Evolutionary conservation across 1,140 invertebrate species (phyloP), one percentile per base, ranked within the genome.

Genomic region (Leptoteleia sp.): DNA sequence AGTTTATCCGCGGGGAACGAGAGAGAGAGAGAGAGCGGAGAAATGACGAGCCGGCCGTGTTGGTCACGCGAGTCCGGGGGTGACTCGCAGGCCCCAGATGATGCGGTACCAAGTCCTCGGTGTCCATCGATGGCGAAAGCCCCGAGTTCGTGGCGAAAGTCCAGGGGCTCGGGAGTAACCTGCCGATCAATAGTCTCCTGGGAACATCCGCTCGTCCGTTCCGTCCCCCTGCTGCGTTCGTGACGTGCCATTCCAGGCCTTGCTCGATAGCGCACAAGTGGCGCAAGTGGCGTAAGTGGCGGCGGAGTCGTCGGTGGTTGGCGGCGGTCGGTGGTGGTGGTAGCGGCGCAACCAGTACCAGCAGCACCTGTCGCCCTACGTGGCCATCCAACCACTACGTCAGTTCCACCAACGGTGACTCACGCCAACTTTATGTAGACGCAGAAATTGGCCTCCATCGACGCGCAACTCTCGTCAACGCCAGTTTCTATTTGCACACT

Each of bases 131-230:
- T 42, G 27, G 40, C 43, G 42, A 67, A 33, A 76, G 43, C 61
- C 12, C 1, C 22, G 22, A 19, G 76, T 76, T 65, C 50, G 19
- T 76, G 67, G 81, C 76, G 61, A 33, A 84, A 82, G 78, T 83
- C 42, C 52, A 70, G 50, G 43, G 50, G 43, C 50, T 55, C 50
- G 52, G n/a, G 5, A 29, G 50, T 27, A 48, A 87, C 85, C 84
- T 84, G 80, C 42, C 82, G 86, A 88, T 88, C 87, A 88, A 89
- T 89, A 88, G 85, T 88, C 83, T 87, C 82, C 82, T 86, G 83
- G 84, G 82, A 88, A 87, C 81, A 87, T 88, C 83, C 62, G 25
- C 13, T 54, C 82, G 78, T 50, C 19, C 48, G 85, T 87, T n/a
- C 83, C 75, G 57, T 83, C 76, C 81, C 84, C 79, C 75, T 82